These are phyloP conservation scores for Aix galericulata DNA, from an alignment of 2,113 vertebrate genomes.

Conservation along the genomic window DNA sequence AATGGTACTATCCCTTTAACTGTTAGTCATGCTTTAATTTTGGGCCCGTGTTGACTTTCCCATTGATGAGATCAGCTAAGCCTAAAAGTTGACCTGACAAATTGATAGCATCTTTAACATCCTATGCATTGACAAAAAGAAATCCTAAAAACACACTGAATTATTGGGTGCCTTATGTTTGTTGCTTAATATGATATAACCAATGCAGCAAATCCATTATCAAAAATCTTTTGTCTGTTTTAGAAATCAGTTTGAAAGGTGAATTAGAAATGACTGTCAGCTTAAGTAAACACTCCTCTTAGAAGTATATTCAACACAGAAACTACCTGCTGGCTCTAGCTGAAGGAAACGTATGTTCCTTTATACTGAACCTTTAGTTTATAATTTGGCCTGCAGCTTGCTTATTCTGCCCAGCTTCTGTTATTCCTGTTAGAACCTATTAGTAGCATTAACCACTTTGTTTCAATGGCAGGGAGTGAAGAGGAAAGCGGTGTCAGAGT, in stretches of 20 bases:
- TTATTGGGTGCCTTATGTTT: neutral
- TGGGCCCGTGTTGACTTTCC: neutral
- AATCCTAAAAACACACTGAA: neutral
- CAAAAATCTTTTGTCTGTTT: neutral
- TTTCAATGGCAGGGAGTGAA: slow-evolving; percentile 85
- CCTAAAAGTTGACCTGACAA: neutral
- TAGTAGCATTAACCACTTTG: neutral
- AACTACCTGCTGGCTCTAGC: neutral
- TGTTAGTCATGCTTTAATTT: neutral
- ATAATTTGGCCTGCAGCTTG: neutral
- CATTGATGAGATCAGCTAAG: neutral
- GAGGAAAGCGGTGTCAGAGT: slow-evolving; percentile 83
- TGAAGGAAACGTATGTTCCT: neutral
- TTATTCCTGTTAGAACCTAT: neutral
- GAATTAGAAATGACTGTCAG: neutral
- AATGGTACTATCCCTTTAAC: neutral
- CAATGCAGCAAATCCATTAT: neutral
- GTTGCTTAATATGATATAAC: neutral
- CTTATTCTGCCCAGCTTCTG: neutral
- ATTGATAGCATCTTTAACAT: neutral
- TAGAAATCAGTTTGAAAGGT: neutral
- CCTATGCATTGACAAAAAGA: fast-evolving
- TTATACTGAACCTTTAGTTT: neutral
- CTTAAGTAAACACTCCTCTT: neutral
- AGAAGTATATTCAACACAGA: neutral